Base-by-base conservation (phyloP, 2,888 invertebrate species). In the Drosophila putrida region DNA sequence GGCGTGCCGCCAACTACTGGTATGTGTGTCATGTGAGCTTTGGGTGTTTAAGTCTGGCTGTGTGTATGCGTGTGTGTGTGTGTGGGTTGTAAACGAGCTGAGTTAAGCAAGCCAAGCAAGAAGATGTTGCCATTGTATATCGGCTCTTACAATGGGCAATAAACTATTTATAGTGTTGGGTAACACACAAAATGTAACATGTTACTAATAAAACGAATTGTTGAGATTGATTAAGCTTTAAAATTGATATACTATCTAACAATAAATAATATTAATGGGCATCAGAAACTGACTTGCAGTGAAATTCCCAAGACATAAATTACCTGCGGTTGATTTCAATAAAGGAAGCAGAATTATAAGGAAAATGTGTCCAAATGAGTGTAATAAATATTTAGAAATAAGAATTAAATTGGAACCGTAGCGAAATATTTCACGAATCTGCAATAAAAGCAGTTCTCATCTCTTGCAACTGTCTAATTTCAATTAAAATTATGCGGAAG, bases 1-100 rank as follows among this genome's bases (percentile, higher is more conserved):
- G 78, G 78, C 78, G 75, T 64, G 60, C 15, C 63, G 60, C 15
- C 63, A 27, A 38, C 43, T 58, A 50, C 61, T 75, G 71, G 59
- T 78, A 75, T 86, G 66, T 81, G 67, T 76, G 73, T 71, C 84
- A 69, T 75, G 63, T 54, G 67, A 71, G 75, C 54, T 54, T 25
- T 10, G 41, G n/a, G 20, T 44, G 55, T 35, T 5, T 66, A 28
- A 27, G 38, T 44, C 9, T 31, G 41, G 1, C 3, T 38, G 36
- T 35, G 31, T 51, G 28, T 35, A 25, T 47, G 44, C 31, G 46
- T 57, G 0, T 49, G 49, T 35, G 39, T 74, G 39, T 60, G 68
- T 50, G 69, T 69, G 57, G 50, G 50, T 44, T 58, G 50, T 46
- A 65, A 65, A 57, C 60, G 46, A 74, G 60, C 74, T 50, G 59